phyloP scores from a whole-genome alignment of 2,797 vertebrate species.

The Nyctalus aviator region DNA sequence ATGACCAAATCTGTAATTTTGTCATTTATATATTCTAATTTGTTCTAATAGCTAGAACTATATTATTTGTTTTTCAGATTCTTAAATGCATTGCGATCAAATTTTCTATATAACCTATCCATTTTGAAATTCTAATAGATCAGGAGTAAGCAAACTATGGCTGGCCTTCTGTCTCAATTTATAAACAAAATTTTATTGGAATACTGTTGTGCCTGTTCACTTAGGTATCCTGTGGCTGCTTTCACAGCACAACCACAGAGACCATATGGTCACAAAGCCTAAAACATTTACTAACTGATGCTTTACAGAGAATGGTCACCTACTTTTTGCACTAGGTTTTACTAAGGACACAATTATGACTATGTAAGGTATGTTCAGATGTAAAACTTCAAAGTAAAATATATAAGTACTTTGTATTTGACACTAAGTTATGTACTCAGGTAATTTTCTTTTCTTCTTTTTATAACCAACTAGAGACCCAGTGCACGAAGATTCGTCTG shows the following conservation, averaged over 20 bases:
- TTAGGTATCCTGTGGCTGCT: neutral
- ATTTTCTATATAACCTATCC: conserved; percentile 35
- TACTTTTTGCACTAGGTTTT: neutral
- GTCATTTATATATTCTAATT: neutral
- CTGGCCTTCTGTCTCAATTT: neutral
- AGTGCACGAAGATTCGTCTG: no score
- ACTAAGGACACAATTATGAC: neutral
- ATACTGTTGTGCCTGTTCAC: neutral
- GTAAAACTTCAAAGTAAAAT: neutral
- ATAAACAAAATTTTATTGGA: neutral
- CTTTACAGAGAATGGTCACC: neutral
- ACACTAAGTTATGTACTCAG: neutral
- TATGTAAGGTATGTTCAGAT: neutral
- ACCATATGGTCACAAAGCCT: neutral
- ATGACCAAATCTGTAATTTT: neutral
- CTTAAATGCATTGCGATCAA: neutral
- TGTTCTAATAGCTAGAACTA: neutral
- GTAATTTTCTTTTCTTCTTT: neutral
- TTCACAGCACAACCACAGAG: neutral
- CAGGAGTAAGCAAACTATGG: neutral
- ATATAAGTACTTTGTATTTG: neutral
- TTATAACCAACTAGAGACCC: neutral
- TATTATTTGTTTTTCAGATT: neutral
- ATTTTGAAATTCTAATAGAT: conserved; percentile 64
- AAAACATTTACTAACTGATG: neutral